phyloP scores from a whole-genome alignment of 2,797 vertebrate species.

The Scarus forsteni region DNA sequence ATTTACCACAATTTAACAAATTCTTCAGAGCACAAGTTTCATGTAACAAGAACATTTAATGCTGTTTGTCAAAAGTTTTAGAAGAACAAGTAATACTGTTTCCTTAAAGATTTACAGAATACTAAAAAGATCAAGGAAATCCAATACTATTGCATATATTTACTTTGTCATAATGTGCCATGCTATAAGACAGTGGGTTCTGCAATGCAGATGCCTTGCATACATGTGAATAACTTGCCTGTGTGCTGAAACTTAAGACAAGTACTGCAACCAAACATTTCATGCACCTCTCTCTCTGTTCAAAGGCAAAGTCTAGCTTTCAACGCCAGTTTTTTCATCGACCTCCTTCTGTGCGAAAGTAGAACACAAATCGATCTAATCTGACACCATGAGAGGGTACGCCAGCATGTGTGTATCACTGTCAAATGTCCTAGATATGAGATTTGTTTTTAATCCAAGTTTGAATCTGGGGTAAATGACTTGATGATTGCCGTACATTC shows the following conservation, averaged over 20 bases:
- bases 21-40: too few relatives aligned
- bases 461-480: conserved; percentile 64
- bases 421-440: conserved; percentile 38
- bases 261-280: conserved; percentile 21
- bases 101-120: too few relatives aligned
- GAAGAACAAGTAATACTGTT: too few relatives aligned
- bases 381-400: conserved; percentile 11
- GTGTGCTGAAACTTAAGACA: conserved; percentile 20
- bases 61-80: too few relatives aligned
- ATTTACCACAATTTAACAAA: too few relatives aligned
- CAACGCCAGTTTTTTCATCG: background rate
- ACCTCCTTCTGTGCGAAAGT: background rate
- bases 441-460: conserved; percentile 45
- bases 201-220: conserved; percentile 27
- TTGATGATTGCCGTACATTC: conserved; percentile 77
- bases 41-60: too few relatives aligned
- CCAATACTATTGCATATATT: too few relatives aligned
- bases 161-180: conserved; percentile 10
- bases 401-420: conserved; percentile 26
- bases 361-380: conserved; percentile 7
- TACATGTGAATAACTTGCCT: conserved; percentile 1
- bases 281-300: conserved; percentile 7
- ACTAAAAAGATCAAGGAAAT: too few relatives aligned
- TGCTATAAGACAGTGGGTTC: conserved; percentile 28
- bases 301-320: background rate